phyloP scores from a whole-genome alignment of 2,888 invertebrate species.

The Polymixis flavicincta region DNA sequence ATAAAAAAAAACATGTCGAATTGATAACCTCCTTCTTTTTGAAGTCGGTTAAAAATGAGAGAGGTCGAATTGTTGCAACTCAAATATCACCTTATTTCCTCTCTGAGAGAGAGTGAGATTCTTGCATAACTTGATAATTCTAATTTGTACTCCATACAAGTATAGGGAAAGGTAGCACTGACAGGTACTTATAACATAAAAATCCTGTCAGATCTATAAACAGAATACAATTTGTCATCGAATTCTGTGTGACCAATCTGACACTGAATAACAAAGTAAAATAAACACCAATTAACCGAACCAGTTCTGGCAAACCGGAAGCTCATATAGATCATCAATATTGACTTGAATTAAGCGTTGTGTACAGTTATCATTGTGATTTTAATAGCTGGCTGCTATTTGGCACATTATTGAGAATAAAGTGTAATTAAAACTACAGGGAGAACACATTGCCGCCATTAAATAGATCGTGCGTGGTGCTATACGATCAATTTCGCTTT shows the following conservation, averaged over 20 bases:
- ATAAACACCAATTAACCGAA: constrained; percentile 5
- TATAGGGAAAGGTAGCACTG: neutral
- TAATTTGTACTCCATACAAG: constrained; percentile 35
- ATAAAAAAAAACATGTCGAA: too few species aligned
- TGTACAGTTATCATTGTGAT: constrained; percentile 8
- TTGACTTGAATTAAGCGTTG: constrained; percentile 16
- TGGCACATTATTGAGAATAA: constrained; percentile 29
- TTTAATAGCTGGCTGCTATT: constrained; percentile 24
- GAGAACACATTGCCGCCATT: constrained; percentile 27
- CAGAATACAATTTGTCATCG: neutral
- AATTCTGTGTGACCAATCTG: neutral
- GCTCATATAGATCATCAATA: constrained; percentile 26
- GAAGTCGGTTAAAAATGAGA: too few species aligned
- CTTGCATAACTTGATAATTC: constrained; percentile 34
- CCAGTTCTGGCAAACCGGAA: neutral
- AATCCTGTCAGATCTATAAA: neutral
- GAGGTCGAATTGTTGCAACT: constrained; percentile 19
- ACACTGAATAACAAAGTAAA: constrained; percentile 14
- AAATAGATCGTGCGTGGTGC: constrained; percentile 25
- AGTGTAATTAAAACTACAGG: constrained; percentile 37
- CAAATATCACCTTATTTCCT: constrained; percentile 12
- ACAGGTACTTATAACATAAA: neutral
- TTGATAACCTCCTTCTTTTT: too few species aligned
- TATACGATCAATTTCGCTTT: constrained; percentile 58
- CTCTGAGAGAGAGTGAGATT: constrained; percentile 9